Percentiles rank a stretch among this genome's conserved stretches.
phyloP scores from a whole-genome alignment of 2,797 vertebrate species.

The Iguana delicatissima region DNA sequence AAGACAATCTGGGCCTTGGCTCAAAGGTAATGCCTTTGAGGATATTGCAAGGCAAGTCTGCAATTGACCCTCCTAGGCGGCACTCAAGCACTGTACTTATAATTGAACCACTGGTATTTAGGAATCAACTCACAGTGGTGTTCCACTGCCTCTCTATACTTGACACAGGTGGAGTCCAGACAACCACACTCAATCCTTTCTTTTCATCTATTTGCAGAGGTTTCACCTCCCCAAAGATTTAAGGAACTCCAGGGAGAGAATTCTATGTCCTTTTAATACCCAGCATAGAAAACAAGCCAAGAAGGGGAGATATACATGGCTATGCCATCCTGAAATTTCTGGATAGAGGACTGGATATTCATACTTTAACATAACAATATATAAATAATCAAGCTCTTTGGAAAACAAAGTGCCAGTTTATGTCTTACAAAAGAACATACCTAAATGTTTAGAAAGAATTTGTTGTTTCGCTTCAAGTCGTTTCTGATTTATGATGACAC shows the following conservation, averaged over 20 bases:
- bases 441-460: not conserved
- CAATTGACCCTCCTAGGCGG: slow-evolving; percentile 23
- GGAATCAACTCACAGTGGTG: slow-evolving; percentile 3
- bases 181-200: not conserved
- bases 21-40: not conserved
- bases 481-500: too few relatives aligned
- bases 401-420: not conserved
- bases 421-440: not conserved
- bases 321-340: too few relatives aligned
- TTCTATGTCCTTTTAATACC: not conserved
- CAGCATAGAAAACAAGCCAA: not conserved
- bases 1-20: slow-evolving; percentile 3
- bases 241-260: not conserved
- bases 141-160: slow-evolving; percentile 8
- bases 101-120: slow-evolving; percentile 28
- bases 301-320: not conserved
- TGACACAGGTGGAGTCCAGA: not conserved
- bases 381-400: not conserved
- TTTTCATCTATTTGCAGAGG: slow-evolving; percentile 17
- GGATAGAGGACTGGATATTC: too few relatives aligned
- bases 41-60: not conserved
- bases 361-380: too few relatives aligned
- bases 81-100: slow-evolving; percentile 24
- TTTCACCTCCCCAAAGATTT: not conserved
- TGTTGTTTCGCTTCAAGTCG: too few relatives aligned